Conservation (phyloP, 2,113 vertebrate genomes). For the Chloebia gouldiae region DNA sequence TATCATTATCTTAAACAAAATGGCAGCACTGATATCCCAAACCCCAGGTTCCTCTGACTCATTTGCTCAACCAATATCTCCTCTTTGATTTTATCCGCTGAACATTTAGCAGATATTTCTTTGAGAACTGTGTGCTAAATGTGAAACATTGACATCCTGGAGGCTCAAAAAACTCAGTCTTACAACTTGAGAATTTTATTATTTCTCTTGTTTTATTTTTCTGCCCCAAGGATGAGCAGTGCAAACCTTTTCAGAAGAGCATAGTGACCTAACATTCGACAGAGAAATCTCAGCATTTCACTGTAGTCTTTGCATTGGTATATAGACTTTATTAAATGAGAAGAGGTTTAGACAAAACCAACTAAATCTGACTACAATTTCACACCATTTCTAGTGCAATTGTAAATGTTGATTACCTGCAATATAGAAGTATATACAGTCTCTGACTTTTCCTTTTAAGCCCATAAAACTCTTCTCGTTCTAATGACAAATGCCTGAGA, state of each 20-base stretch:
- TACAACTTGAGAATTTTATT: background rate
- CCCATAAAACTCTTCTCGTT: slow-evolving; percentile 18
- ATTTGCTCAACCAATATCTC: background rate
- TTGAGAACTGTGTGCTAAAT: background rate
- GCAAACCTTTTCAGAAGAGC: background rate
- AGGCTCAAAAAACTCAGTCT: background rate
- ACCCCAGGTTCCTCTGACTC: background rate
- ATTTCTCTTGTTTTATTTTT: background rate
- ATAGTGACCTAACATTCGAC: background rate
- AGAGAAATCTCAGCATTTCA: background rate
- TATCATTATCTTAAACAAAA: slow-evolving; percentile 1
- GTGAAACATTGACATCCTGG: background rate
- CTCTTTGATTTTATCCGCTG: background rate
- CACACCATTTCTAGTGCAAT: background rate
- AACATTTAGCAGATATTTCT: background rate
- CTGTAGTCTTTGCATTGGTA: background rate
- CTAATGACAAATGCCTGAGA: background rate
- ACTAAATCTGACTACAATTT: background rate
- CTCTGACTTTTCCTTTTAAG: slow-evolving; percentile 17
- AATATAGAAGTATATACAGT: background rate
- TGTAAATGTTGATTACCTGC: slow-evolving; percentile 1
- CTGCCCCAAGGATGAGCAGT: background rate
- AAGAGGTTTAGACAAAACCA: slow-evolving; percentile 20
- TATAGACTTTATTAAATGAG: slow-evolving; percentile 36
- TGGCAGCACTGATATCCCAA: background rate